Evolutionary conservation across 2,797 vertebrate species (phyloP).

Genomic region (Melanotaenia nigrans): DNA sequence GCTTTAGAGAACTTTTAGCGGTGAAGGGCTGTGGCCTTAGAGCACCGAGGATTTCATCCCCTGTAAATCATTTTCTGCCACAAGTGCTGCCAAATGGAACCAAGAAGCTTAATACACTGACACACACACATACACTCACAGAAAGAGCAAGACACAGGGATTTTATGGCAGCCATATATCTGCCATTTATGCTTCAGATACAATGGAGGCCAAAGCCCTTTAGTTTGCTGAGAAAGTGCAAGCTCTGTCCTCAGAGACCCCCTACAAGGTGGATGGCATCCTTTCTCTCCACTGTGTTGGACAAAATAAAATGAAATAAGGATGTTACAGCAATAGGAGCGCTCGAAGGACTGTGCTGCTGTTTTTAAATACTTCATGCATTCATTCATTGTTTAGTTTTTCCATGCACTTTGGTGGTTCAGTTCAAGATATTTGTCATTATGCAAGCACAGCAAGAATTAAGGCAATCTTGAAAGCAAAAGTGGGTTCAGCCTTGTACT

Average conservation of each 20-base stretch:
- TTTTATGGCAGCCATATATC: conserved; percentile 75
- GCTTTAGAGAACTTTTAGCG: conserved; percentile 76
- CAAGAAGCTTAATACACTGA: conserved; percentile 60
- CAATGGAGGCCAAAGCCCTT: conserved; percentile 53
- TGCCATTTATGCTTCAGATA: conserved; percentile 61
- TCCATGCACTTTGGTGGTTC: background rate
- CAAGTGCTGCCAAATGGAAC: conserved; percentile 73
- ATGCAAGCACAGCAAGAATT: too few relatives aligned
- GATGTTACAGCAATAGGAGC: conserved; percentile 21
- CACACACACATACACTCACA: conserved; percentile 38
- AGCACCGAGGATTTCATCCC: conserved; percentile 67
- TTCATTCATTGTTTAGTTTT: conserved; percentile 28
- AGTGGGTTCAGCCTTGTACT: too few relatives aligned
- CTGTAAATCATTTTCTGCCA: conserved; percentile 78
- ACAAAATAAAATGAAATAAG: conserved; percentile 5
- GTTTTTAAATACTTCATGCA: conserved; percentile 21
- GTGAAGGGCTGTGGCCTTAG: conserved; percentile 71
- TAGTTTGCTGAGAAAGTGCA: conserved; percentile 33
- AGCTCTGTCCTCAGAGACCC: conserved; percentile 34
- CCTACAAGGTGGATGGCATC: conserved; percentile 11
- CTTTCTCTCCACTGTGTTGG: conserved; percentile 30
- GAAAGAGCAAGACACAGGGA: conserved; percentile 49
- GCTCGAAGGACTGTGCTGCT: conserved; percentile 24
- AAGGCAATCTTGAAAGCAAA: too few relatives aligned
- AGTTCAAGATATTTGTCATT: background rate